Evolutionary conservation across 2,113 vertebrate genomes (phyloP), one percentile per base, ranked within the genome.

Genomic region (Fulica atra): DNA sequence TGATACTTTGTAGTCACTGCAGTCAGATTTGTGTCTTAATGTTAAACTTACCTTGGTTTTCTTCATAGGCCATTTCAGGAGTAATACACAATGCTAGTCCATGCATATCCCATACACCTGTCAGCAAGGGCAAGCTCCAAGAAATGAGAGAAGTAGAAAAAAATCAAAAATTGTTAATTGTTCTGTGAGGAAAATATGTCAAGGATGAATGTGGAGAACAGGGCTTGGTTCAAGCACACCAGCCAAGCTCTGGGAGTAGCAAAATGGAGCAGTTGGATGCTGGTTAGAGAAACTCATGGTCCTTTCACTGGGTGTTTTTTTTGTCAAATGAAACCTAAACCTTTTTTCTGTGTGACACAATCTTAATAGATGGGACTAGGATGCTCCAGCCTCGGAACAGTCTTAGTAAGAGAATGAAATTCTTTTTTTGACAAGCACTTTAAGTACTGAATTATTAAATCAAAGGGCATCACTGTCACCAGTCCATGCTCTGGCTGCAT

Each of bases 381-480:
- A 51, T 46, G 26, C 26, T 81, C 33, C 73, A 74, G 40, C 76
- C 61, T 92, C 42, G 29, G 42, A 92, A 56, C 46, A 81, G 42
- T 33, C 25, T 60, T 19, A 72, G 31, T 13, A 26, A 72, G 56
- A 38, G 70, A 89, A 78, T 15, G n/a, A 70, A 85, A 81, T 60
- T 69, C 48, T 74, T 59, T 40, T 48, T 82, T 51, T 60, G 79
- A 91, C 73, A 94, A 65, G 61, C 53, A 48, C 63, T 87, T 87
- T 53, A 56, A 69, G 35, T 25, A 24, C 1, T 87, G 73, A 85
- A 60, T 93, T 91, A 91, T 91, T 85, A 60, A 95, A 89, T 85
- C 73, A 79, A 76, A 81, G 87, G 72, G 36, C 77, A 83, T 89
- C 93, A 31, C 81, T 94, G 72, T 89, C 86, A 86, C 80, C 35